A percentile compares a stretch with the other conserved stretches of the same genome.
Evolutionary conservation across 2,888 invertebrate species (phyloP).

Genomic region (Ormyrus pomaceus): DNA sequence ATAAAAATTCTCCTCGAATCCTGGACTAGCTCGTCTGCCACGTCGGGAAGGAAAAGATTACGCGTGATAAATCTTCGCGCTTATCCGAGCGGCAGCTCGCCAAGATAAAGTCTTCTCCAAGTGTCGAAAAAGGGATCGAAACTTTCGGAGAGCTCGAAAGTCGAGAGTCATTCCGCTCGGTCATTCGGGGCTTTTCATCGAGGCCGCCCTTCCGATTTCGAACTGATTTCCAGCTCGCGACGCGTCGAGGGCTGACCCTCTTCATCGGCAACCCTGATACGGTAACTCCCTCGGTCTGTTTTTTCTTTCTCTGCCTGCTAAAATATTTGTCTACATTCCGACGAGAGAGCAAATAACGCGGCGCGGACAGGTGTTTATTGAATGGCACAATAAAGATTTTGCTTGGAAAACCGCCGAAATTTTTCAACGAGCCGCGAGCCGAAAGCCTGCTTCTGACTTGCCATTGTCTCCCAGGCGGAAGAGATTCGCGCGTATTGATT

Average conservation of each 20-base stretch:
- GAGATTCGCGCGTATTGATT: conserved; percentile 64
- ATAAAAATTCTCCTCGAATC: too few species aligned
- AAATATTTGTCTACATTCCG: conserved; percentile 26
- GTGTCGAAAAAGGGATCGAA: conserved; percentile 58
- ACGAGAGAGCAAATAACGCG: conserved; percentile 12
- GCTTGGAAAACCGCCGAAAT: neutral
- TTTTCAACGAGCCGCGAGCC: conserved; percentile 8
- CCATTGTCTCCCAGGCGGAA: conserved; percentile 49
- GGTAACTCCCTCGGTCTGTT: neutral
- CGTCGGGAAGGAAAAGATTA: conserved; percentile 43
- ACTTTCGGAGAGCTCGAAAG: conserved; percentile 56
- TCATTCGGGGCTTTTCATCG: conserved; percentile 48
- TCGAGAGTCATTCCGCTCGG: conserved; percentile 60
- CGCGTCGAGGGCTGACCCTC: conserved; percentile 23
- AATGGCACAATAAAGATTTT: too few species aligned
- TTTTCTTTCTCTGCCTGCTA: neutral
- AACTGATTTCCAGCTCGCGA: conserved; percentile 49
- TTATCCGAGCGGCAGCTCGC: conserved; percentile 31
- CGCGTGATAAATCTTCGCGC: conserved; percentile 53
- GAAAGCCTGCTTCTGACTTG: conserved; percentile 45
- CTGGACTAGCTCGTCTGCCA: conserved; percentile 16
- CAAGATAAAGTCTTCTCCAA: conserved; percentile 52
- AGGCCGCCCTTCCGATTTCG: conserved; percentile 53
- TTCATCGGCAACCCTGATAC: neutral
- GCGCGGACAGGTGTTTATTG: neutral